Percentiles rank a stretch among this genome's conserved stretches.
phyloP scores from a whole-genome alignment of 2,113 vertebrate species.

The Egretta garzetta region DNA sequence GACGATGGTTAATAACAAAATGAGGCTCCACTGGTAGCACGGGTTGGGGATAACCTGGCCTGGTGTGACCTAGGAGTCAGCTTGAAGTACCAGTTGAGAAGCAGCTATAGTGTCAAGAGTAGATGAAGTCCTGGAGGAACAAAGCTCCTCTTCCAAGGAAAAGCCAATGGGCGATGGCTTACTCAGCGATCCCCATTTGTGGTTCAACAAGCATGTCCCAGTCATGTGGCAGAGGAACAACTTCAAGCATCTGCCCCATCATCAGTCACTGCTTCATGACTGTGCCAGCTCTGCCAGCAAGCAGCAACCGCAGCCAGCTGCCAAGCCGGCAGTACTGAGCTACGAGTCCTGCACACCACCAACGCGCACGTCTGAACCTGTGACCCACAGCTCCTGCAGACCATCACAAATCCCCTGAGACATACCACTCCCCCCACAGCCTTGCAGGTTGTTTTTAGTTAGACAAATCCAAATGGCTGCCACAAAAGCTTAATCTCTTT shows the following conservation, averaged over 20 bases:
- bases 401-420: background rate
- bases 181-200: background rate
- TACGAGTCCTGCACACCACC: background rate
- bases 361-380: background rate
- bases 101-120: background rate
- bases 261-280: background rate
- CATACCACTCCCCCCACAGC: background rate
- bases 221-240: background rate
- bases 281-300: background rate
- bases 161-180: background rate
- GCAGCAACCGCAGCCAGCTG: background rate
- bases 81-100: background rate
- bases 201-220: background rate
- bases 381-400: conserved; percentile 1
- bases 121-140: background rate
- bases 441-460: conserved; percentile 25
- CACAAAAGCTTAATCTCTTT: conserved; percentile 61
- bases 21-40: background rate
- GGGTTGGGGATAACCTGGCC: background rate
- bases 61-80: background rate
- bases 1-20: background rate
- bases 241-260: background rate
- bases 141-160: background rate
- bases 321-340: background rate
- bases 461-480: conserved; percentile 43